Base-by-base conservation (phyloP, 2,888 invertebrate genomes). In the Caenorhabditis macrosperma region DNA sequence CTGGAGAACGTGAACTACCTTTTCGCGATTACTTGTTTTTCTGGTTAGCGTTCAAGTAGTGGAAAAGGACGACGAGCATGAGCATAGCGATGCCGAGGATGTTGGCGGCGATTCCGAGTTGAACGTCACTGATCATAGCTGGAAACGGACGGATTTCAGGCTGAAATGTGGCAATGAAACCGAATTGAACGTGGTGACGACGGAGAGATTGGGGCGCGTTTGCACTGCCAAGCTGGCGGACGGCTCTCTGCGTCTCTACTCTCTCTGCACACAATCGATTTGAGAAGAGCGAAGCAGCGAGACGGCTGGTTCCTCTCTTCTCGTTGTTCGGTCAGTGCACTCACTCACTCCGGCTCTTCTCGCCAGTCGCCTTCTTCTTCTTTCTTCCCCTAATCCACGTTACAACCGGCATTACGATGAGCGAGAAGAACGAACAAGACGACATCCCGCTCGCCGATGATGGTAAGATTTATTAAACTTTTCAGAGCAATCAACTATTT, bases 401-500 rank as follows among this genome's bases (percentile, higher is more conserved):
- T 71, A 52, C 52, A 57, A 54, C 61, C 5, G 35, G 12, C 22
- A 30, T 64, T 57, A 75, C 59, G 33, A 78, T 78, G 78, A 59
- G 68, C 50, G 61, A 66, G 78, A 78, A 78, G 38, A 61, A 20
- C 44, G 67, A 67, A 10, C 74, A 67, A 57, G 85, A 87, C 24
- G 90, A 90, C 57, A 84, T 90, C 81, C 90, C 89, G 0, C 79
- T 90, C 50, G 90, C 88, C 15, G 90, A 90, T 74, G 90, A 90
- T 64, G 89, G 89, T 89, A 71, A 77, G 81, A 33, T 54, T 30
- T 54, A 55, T 55, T n/a, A 35, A 33, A 44, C 12, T 35, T 38
- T 41, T 48, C 15, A 50, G 59, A 26, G 17, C 3, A 48, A 48
- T 15, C 3, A 35, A 17, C 9, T 33, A 33, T 33, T 33, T 33